Evolutionary conservation across 2,797 vertebrate genomes (phyloP), one percentile per base, ranked within the genome.

Genomic region (Smutsia gigantea): DNA sequence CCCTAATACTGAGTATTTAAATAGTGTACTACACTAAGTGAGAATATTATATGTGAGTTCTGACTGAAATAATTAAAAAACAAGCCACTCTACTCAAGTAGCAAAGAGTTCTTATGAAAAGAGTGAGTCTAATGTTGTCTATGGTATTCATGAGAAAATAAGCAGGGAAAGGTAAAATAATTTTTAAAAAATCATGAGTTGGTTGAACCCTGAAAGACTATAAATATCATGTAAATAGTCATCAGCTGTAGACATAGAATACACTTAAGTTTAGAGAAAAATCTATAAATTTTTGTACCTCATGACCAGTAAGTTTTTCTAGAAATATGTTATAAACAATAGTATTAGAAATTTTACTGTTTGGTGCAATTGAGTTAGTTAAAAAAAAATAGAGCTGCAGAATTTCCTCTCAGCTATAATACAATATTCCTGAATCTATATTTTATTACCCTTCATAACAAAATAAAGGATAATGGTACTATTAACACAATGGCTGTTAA

Each of bases 361-460:
- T 39, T 86, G 34, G 75, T 77, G 17, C 27, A 88, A 51, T 86
- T 88, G 34, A 90, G 94, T 77, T 94, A 46, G 10, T 23, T 96
- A 39, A 42, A 66, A 83, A 85, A 39, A 63, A 17, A 29, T 7
- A 94, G 31, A 94, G n/a, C 15, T 31, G 23, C 51, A 92, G 81
- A 77, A 27, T 93, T 90, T 95, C 18, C n/a, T 96, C 69, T 87
- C 55, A 90, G 46, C 39, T 97, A 55, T 17, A 49, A 39, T 86
- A 27, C 37, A 87, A 95, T 93, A 79, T 93, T 96, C 7, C 10
- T 83, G 97, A 97, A 93, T 97, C 39, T 96, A 39, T 93, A 86
- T 95, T 97, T 95, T 95, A 95, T 97, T 97, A 92, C 53, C 23
- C 14, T 95, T 95, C 74, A 93, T 92, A 92, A 94, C 97, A 96